phyloP scores from a whole-genome alignment of 2,113 vertebrate genomes.

The Pristiophorus japonicus region DNA sequence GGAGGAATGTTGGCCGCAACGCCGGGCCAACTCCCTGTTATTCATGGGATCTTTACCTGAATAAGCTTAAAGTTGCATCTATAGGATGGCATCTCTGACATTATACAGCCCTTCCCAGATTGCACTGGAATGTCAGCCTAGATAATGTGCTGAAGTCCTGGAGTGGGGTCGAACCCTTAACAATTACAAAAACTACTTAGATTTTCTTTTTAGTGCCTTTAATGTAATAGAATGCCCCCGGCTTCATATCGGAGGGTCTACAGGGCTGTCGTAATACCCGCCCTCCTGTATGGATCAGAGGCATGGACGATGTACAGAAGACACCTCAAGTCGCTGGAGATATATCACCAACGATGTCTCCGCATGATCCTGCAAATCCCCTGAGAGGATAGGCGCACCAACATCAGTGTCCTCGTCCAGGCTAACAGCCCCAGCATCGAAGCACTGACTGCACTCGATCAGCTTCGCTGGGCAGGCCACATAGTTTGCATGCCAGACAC shows the following conservation, averaged over 20 bases:
- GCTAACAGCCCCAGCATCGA: too few relatives aligned
- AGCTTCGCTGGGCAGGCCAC: too few relatives aligned
- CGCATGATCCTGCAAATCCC: too few relatives aligned
- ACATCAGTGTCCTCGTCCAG: too few relatives aligned
- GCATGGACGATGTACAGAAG: too few relatives aligned
- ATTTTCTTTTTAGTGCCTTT: neutral
- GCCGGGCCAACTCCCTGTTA: neutral
- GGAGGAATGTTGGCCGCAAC: neutral
- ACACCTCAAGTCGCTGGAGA: too few relatives aligned
- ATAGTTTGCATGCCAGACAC: too few relatives aligned
- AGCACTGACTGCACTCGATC: too few relatives aligned
- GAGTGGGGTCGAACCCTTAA: neutral
- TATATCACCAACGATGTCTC: too few relatives aligned
- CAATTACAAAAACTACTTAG: neutral
- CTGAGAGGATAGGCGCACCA: too few relatives aligned
- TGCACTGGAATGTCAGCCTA: neutral
- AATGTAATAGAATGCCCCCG: neutral
- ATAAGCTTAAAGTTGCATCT: neutral
- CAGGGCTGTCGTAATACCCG: too few relatives aligned
- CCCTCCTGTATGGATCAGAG: too few relatives aligned
- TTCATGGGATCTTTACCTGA: slow-evolving; percentile 12
- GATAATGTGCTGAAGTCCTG: neutral
- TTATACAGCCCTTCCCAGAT: neutral
- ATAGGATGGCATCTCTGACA: neutral
- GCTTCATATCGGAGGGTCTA: neutral